Percentiles rank a stretch among this genome's conserved stretches.
Evolutionary conservation across 2,113 vertebrate species (phyloP).

Genomic region (Okapia johnstoni): DNA sequence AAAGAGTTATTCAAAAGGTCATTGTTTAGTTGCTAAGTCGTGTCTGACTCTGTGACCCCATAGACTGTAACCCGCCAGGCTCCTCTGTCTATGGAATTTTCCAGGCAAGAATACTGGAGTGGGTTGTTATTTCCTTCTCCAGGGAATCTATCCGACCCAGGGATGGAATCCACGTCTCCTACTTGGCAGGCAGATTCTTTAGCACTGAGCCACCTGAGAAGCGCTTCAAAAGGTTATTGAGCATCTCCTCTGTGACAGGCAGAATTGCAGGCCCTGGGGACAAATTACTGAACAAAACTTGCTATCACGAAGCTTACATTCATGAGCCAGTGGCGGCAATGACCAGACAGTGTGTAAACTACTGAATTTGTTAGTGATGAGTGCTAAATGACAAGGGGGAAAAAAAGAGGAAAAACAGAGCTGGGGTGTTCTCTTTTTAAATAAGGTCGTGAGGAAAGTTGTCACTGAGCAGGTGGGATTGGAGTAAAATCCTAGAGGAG

Average conservation of each 20-base stretch:
- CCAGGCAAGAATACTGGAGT: not conserved
- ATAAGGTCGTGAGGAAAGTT: not conserved
- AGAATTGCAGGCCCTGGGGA: not conserved
- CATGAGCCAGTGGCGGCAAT: not conserved
- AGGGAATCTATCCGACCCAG: not conserved
- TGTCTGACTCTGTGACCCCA: not conserved
- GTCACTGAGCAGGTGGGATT: not conserved
- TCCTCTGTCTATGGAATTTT: not conserved
- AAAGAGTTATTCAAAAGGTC: accelerated
- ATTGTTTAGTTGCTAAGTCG: not conserved
- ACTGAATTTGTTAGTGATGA: no score
- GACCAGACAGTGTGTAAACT: not conserved
- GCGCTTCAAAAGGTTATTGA: not conserved
- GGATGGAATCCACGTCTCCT: not conserved
- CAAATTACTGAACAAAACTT: not conserved
- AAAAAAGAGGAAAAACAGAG: not conserved
- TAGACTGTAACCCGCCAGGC: not conserved
- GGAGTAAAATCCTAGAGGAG: not conserved
- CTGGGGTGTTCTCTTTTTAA: not conserved
- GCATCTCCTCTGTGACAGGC: accelerated
- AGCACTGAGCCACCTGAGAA: not conserved
- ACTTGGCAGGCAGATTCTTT: not conserved
- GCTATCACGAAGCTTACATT: accelerated
- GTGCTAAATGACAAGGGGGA: not conserved
- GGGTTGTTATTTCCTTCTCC: not conserved